phyloP scores from a whole-genome alignment of 2,113 vertebrate species.

The Pangasianodon hypophthalmus region DNA sequence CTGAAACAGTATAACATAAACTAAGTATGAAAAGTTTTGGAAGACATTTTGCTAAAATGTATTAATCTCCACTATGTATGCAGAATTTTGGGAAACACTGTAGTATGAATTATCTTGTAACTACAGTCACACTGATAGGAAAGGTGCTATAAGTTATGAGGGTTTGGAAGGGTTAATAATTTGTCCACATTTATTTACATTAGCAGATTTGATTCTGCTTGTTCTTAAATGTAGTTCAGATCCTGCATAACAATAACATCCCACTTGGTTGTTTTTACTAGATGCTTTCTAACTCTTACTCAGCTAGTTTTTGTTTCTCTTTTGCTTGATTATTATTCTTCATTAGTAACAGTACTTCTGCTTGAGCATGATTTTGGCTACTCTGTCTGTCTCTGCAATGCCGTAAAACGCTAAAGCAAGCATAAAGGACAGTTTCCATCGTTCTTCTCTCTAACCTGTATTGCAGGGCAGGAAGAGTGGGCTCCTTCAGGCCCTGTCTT shows the following conservation, averaged over 20 bases:
- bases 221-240: background rate
- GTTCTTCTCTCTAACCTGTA: slow-evolving; percentile 75
- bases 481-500: slow-evolving; percentile 79
- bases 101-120: background rate
- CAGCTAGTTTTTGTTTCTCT: background rate
- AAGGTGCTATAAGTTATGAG: background rate
- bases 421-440: background rate
- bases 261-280: background rate
- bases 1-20: no score
- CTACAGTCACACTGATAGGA: background rate
- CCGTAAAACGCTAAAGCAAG: background rate
- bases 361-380: background rate
- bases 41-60: no score
- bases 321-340: background rate
- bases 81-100: no score
- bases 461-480: slow-evolving; percentile 83
- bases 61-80: no score
- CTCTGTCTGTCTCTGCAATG: background rate
- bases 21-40: no score
- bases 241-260: background rate
- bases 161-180: background rate
- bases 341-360: no score
- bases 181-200: background rate
- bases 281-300: background rate
- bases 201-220: background rate